Percentiles rank a stretch among this genome's conserved stretches.
Evolutionary conservation across 64 coral and sea anemone genomes (phyloP).

Genomic region (Platygyra sinensis): DNA sequence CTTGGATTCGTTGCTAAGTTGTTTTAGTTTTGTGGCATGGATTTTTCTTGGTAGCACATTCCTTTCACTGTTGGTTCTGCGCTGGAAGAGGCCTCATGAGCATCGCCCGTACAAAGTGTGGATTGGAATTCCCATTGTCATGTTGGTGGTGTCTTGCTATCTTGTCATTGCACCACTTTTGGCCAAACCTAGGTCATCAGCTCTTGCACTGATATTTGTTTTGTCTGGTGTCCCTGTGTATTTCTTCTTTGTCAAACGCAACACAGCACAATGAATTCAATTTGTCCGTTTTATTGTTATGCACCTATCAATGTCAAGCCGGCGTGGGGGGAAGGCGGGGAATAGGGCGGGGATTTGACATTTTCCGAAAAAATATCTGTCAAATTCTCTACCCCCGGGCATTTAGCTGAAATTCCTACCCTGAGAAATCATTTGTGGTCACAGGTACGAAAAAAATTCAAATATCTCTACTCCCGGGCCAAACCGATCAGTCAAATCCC

Average conservation of each 20-base stretch:
- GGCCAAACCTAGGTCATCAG: conserved; percentile 59
- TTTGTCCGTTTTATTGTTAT: no score
- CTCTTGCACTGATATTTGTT: conserved; percentile 49
- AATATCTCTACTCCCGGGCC: no score
- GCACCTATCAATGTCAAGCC: no score
- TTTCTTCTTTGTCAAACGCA: conserved; percentile 38
- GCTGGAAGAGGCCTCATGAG: conserved; percentile 68
- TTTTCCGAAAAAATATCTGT: no score
- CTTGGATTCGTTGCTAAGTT: conserved; percentile 67
- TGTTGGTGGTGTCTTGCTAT: conserved; percentile 66
- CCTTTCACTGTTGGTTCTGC: conserved; percentile 62
- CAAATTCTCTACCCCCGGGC: no score
- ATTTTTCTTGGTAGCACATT: conserved; percentile 62
- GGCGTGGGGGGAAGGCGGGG: no score
- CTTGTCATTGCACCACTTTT: conserved; percentile 64
- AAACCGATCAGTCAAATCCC: no score
- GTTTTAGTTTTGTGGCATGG: conserved; percentile 74
- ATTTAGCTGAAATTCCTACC: no score
- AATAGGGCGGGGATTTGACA: no score
- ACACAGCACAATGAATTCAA: background rate
- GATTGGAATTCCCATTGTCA: conserved; percentile 59
- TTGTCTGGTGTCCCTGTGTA: conserved; percentile 64
- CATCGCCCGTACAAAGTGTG: conserved; percentile 77
- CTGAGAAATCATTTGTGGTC: no score
- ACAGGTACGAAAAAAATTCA: no score